Conservation (phyloP, 2,888 invertebrate genomes). For the Cataglyphis cursor region DNA sequence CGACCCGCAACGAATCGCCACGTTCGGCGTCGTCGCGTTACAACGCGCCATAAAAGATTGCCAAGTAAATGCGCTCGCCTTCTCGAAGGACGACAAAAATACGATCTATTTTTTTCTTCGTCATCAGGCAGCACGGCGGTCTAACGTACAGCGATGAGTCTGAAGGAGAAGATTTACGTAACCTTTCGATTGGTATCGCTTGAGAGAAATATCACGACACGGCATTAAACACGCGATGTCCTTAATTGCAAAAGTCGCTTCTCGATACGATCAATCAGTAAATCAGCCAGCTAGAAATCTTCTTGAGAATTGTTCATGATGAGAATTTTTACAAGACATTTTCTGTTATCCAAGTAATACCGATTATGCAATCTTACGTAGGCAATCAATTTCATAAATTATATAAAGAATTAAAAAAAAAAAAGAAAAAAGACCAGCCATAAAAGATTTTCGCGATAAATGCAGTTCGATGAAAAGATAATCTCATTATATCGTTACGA, state of each 20-base stretch:
- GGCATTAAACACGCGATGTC: conserved; percentile 12
- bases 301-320: background rate
- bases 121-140: background rate
- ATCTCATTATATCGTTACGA: background rate
- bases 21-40: conserved; percentile 63
- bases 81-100: conserved; percentile 47
- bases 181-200: background rate
- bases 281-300: background rate
- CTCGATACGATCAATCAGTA: conserved; percentile 3
- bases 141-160: background rate
- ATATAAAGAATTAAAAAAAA: background rate
- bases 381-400: background rate
- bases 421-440: background rate
- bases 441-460: background rate
- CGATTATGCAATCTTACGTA: background rate
- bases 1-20: conserved; percentile 62
- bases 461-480: background rate
- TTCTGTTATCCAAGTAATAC: background rate
- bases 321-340: background rate
- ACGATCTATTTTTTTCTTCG: conserved; percentile 33
- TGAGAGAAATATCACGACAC: conserved; percentile 6
- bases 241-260: background rate
- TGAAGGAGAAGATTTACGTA: conserved; percentile 15
- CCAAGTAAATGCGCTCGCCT: conserved; percentile 24
- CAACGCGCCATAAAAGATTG: conserved; percentile 64